Evolutionary conservation across 2,113 vertebrate genomes (phyloP).

Genomic region (Gallinago media): DNA sequence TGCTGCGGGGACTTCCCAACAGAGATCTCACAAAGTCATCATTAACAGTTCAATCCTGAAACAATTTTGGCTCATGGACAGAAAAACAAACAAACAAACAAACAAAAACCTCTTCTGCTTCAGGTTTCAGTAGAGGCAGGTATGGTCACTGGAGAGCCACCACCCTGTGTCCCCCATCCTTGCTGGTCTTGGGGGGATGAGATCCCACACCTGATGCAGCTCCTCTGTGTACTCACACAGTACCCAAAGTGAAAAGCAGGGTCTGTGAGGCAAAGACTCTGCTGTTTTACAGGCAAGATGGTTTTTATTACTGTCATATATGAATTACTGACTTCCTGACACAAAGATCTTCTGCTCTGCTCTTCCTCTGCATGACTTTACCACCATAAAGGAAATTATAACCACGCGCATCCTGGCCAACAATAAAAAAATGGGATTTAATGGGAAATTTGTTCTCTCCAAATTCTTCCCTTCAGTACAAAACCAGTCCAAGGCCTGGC

Average conservation of each 20-base stretch:
- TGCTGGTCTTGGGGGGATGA: accelerated
- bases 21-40: not conserved
- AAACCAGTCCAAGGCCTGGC: not conserved
- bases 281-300: not conserved
- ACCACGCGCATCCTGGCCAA: not conserved
- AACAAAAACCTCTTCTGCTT: not conserved
- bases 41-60: not conserved
- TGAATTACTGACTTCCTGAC: not conserved
- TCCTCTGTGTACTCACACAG: not conserved
- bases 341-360: not conserved
- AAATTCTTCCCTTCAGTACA: not conserved
- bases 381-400: not conserved
- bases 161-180: not conserved
- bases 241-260: not conserved
- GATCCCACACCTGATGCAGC: not conserved
- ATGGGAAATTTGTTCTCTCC: not conserved
- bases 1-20: accelerated
- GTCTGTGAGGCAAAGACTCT: not conserved
- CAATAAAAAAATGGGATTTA: not conserved
- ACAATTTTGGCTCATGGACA: not conserved
- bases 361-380: not conserved
- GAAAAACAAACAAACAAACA: not conserved
- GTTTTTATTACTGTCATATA: not conserved
- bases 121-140: not conserved
- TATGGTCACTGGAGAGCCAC: not conserved